Evolutionary conservation across 2,888 invertebrate genomes (phyloP).

Genomic region (Dorcus parallelipipedus): DNA sequence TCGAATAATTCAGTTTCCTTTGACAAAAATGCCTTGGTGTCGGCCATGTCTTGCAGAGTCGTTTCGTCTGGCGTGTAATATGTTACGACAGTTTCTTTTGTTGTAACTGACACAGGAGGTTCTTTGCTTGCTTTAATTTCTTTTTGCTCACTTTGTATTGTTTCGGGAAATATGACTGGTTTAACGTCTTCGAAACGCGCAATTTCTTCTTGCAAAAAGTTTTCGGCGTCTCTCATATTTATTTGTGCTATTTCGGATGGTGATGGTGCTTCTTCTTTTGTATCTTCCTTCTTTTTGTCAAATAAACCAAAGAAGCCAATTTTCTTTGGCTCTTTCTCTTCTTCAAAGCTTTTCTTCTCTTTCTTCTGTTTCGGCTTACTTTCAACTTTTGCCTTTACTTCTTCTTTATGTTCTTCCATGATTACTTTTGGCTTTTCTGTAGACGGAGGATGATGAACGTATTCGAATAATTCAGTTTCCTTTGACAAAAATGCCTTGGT

Average conservation of each 20-base stretch:
- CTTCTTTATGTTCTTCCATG: background rate
- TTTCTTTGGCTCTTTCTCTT: constrained; percentile 19
- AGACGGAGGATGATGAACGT: constrained; percentile 14
- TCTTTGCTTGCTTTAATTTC: background rate
- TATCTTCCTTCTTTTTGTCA: constrained; percentile 19
- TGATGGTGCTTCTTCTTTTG: constrained; percentile 1
- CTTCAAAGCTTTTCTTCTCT: background rate
- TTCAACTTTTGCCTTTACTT: background rate
- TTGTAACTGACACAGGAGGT: background rate
- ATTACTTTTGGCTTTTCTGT: too few species aligned
- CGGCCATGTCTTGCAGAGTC: constrained; percentile 32
- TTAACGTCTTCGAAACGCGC: constrained; percentile 24
- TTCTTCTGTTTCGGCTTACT: background rate
- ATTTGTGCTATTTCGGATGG: constrained; percentile 3
- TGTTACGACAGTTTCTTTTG: background rate
- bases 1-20: constrained; percentile 37
- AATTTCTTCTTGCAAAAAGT: constrained; percentile 23
- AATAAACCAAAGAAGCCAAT: constrained; percentile 28
- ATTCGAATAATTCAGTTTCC: constrained; percentile 5
- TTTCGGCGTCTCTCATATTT: constrained; percentile 12
- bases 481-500: constrained; percentile 1
- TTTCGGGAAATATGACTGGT: background rate
- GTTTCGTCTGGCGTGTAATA: constrained; percentile 15
- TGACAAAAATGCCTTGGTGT: constrained; percentile 32
- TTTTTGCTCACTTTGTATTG: background rate